Evolutionary conservation across 1,140 invertebrate genomes (phyloP), one percentile per base, ranked within the genome.

Genomic region (Helicorthomorpha holstii): DNA sequence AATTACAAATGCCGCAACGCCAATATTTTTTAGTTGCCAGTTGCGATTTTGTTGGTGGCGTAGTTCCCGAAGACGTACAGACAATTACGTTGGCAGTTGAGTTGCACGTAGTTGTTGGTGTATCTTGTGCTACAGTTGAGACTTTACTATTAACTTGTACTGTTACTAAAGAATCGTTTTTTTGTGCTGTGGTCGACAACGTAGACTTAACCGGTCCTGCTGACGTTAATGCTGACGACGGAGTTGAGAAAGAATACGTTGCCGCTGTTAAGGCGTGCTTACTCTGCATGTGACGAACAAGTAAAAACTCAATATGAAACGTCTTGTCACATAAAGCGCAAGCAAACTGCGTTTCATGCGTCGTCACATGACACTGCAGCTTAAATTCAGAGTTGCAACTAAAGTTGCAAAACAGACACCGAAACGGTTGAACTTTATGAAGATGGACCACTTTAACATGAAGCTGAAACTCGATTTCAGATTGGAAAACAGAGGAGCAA

Each of bases 291-390:
- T 90, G 86, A 22, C 80, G 74, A 56, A 90, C 85, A 0, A 86
- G 65, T n/a, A 89, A 69, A 59, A 86, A 91, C 61, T 91, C 86
- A 1, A 90, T 83, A 21, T 86, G 81, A 62, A 91, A 92, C 7
- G 82, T 77, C 54, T 90, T 82, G 2, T 78, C 75, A 65, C 86
- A 91, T 53, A 73, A 65, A 1, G 82, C 79, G 63, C 86, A 92
- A 27, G 78, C 75, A 58, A 85, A 89, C 51, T 83, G 76, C 51
- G 77, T 78, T 27, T 78, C 77, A 61, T 87, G 85, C 4, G 78
- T 79, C 3, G 81, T 78, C 45, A 83, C 61, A 65, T 82, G 85
- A 58, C 79, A 77, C 51, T 85, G 81, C 55, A 87, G 70, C 54
- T 85, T 82, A 22, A 80, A 65, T 46, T 85, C 81, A 0, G 76